Conservation (phyloP, 2,888 invertebrate species). For the Sturmia bella region DNA sequence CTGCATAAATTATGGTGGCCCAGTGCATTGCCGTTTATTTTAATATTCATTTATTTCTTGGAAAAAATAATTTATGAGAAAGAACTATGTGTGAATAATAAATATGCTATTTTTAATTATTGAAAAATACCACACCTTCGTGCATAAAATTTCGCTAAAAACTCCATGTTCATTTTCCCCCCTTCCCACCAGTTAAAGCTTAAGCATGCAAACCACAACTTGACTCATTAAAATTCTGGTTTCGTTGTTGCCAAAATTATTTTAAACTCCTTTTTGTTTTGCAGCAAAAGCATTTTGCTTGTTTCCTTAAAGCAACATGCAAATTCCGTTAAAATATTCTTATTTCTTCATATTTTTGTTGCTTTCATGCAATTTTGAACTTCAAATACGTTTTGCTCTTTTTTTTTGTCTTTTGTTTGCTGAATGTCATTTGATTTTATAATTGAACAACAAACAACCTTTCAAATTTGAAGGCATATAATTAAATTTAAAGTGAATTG, state of each 20-base stretch:
- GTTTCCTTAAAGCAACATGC: slow-evolving; percentile 4
- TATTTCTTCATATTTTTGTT: slow-evolving; percentile 2
- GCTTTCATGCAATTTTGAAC: neutral
- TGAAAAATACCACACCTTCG: neutral
- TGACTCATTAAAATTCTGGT: slow-evolving; percentile 27
- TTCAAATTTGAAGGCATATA: neutral
- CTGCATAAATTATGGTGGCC: too few species aligned
- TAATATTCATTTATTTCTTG: too few species aligned
- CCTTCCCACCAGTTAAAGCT: too few species aligned
- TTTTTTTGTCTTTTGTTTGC: neutral
- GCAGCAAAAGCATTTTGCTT: neutral
- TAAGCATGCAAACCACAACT: neutral
- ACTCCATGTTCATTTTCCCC: too few species aligned
- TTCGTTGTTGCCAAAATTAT: slow-evolving; percentile 22
- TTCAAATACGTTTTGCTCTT: neutral
- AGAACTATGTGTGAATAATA: too few species aligned
- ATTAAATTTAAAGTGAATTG: slow-evolving; percentile 13
- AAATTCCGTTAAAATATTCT: neutral
- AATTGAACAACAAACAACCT: slow-evolving; percentile 8
- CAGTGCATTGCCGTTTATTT: too few species aligned
- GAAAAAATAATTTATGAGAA: too few species aligned
- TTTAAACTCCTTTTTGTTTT: neutral
- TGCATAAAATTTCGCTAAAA: too few species aligned
- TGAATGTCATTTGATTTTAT: slow-evolving; percentile 8
- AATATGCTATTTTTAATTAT: too few species aligned